A percentile compares a stretch with the other conserved stretches of the same genome.
Conservation (phyloP, 2,888 invertebrate genomes). For the Oxyteleia sp. region DNA sequence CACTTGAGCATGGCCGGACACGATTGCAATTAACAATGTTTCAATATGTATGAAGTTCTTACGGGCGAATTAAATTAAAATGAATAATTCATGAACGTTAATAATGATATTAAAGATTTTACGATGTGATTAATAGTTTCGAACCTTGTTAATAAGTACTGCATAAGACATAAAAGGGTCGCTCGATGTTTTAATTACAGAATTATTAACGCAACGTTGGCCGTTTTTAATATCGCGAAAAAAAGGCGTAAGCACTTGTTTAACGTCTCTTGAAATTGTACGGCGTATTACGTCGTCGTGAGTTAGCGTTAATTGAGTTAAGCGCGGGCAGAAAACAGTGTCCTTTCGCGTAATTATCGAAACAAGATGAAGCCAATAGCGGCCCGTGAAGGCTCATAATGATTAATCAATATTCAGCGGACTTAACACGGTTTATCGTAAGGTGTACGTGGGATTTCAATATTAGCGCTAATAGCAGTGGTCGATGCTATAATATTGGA, state of each 20-base stretch:
- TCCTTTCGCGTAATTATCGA: constrained; percentile 29
- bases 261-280: not conserved
- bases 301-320: constrained; percentile 16
- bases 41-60: constrained; percentile 53
- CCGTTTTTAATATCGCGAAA: constrained; percentile 1
- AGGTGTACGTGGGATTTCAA: constrained; percentile 69
- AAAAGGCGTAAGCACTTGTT: constrained; percentile 2
- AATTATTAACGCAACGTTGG: constrained; percentile 27
- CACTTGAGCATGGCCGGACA: constrained; percentile 8
- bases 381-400: constrained; percentile 37
- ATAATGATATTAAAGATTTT: constrained; percentile 55
- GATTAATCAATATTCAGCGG: constrained; percentile 58
- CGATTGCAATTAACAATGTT: constrained; percentile 33
- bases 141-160: constrained; percentile 42
- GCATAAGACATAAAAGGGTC: constrained; percentile 23
- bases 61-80: constrained; percentile 38
- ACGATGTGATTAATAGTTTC: constrained; percentile 41
- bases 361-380: constrained; percentile 47
- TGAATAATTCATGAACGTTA: constrained; percentile 45
- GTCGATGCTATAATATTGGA: constrained; percentile 66
- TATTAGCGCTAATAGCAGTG: constrained; percentile 67
- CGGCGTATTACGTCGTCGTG: not conserved
- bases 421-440: constrained; percentile 59
- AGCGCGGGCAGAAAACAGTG: constrained; percentile 14
- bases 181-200: constrained; percentile 31